Evolutionary conservation across 2,113 vertebrate species (phyloP), one percentile per base, ranked within the genome.

Genomic region (Gallinago media): DNA sequence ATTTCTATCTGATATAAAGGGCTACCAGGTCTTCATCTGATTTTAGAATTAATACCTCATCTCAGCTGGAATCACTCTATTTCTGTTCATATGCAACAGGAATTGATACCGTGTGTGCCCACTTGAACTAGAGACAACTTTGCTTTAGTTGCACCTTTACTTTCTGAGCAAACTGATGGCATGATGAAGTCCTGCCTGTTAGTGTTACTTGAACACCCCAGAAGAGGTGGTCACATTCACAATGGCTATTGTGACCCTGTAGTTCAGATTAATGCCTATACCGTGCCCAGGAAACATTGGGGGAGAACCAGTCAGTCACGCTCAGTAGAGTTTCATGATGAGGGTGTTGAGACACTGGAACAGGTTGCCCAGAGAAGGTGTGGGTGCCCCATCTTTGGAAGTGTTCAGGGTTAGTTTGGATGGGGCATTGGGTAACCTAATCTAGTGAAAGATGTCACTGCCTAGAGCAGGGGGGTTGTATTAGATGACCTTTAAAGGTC

Each of bases 381-480:
- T 46, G 23, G 52, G 21, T 34, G 9, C 3, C 11, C 26, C 25
- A 7, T 29, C 11, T 3, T 4, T 72, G 32, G 34, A 7, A 40
- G 13, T 22, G 18, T 52, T 36, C 34, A 40, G 36, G 52, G 20
- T 8, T 23, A 32, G 18, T 13, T 4, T 62, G 23, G 8, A 26
- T 62, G 40, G 6, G 23, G 20, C 21, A 72, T 50, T 50, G 20
- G 40, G 32, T 17, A 81, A 16, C 8, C 5, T 46, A 8, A 3
- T 25, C 20, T 46, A 25, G 23, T 15, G 10, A 12, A 31, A 71
- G 9, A 3, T 38, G 16, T 40, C 42, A 5, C 58, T 67, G 23
- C 20, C 7, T 12, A 6, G 7, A 6, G 32, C 16, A 63, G 40
- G 3, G 7, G 7, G 2, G 0, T 18, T 62, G 15, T 10, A 67